phyloP scores from a whole-genome alignment of 2,113 vertebrate species.

The Phaetusa simplex region DNA sequence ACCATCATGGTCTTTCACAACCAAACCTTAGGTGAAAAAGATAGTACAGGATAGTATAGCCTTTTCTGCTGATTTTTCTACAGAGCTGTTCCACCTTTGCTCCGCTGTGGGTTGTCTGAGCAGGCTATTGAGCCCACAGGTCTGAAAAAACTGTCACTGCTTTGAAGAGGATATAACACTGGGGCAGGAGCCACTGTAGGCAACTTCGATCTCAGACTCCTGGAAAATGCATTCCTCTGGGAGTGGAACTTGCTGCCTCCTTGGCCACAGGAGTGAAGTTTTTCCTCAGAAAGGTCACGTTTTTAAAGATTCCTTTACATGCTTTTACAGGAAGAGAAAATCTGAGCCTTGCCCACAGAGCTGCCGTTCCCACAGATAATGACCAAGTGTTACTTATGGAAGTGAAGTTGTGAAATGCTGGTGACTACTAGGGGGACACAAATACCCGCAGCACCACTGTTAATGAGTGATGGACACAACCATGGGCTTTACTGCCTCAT shows the following conservation, averaged over 20 bases:
- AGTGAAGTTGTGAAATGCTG: background rate
- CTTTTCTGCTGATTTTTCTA: background rate
- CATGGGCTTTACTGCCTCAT: background rate
- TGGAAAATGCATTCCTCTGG: background rate
- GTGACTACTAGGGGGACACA: background rate
- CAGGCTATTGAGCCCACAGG: accelerated
- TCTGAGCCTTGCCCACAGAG: background rate
- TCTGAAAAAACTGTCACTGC: background rate
- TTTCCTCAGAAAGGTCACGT: background rate
- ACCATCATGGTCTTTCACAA: background rate
- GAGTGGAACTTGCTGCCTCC: background rate
- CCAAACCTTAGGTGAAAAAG: background rate
- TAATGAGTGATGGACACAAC: background rate
- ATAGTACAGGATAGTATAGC: accelerated
- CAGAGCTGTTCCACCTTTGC: background rate
- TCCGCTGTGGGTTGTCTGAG: background rate
- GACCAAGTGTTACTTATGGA: background rate
- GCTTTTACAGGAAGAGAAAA: background rate
- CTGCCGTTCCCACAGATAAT: background rate
- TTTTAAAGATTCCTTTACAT: accelerated
- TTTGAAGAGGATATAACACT: background rate
- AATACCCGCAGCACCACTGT: background rate
- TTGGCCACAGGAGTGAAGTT: background rate
- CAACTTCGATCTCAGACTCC: background rate
- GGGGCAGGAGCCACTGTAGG: background rate